A percentile compares a stretch with the other conserved stretches of the same genome.
phyloP scores from a whole-genome alignment of 2,797 vertebrate species.

The Anas bahamensis region DNA sequence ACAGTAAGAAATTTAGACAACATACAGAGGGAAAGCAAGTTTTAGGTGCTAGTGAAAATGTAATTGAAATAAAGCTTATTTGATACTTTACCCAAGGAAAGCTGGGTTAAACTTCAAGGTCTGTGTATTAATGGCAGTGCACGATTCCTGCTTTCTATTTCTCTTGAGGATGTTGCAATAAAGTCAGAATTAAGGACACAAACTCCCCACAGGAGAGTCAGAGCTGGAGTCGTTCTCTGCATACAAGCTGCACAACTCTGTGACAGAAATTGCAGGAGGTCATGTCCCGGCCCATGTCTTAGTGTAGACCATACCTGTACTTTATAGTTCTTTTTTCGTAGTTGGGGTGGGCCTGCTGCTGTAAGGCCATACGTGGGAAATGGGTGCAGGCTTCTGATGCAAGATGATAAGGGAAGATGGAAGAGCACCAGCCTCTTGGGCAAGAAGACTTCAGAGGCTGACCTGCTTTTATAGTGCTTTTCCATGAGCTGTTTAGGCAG shows the following conservation, averaged over 20 bases:
- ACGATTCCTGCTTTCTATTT: neutral
- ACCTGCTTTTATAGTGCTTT: neutral
- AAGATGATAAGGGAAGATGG: neutral
- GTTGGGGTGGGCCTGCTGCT: neutral
- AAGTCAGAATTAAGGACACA: neutral
- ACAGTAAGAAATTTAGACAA: neutral
- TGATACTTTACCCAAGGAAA: neutral
- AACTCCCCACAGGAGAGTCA: neutral
- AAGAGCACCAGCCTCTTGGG: neutral
- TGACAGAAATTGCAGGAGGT: neutral
- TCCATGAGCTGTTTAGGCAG: neutral
- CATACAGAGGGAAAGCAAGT: neutral
- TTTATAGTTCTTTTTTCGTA: neutral
- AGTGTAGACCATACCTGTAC: neutral
- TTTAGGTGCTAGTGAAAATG: neutral
- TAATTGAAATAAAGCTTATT: neutral
- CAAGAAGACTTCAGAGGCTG: neutral
- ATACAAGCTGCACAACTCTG: rapidly evolving
- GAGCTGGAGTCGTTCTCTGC: neutral
- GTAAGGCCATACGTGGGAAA: rapidly evolving
- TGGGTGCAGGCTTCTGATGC: neutral
- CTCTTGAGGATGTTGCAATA: neutral
- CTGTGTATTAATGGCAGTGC: neutral
- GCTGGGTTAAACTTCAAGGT: neutral
- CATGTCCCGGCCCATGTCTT: neutral